Evolutionary conservation across 2,888 invertebrate genomes (phyloP).

Genomic region (Patella pellucida): DNA sequence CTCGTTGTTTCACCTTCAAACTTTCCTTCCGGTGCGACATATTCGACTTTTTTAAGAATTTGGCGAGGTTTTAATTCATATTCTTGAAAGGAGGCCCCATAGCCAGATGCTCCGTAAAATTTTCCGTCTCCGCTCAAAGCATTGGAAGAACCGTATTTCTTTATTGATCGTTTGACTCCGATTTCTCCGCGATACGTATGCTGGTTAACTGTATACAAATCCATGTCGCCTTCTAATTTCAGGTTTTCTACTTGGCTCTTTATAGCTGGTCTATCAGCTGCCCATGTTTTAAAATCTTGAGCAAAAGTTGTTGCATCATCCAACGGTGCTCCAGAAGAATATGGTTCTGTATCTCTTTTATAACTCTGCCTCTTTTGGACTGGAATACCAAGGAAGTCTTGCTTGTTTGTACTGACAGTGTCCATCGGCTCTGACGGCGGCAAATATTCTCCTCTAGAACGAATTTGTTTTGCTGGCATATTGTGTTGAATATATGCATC

Average conservation of each 20-base stretch:
- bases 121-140: conserved; percentile 30
- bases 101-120: conserved; percentile 25
- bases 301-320: conserved; percentile 43
- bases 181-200: conserved; percentile 25
- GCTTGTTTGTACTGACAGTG: conserved; percentile 53
- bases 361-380: conserved; percentile 37
- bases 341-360: conserved; percentile 34
- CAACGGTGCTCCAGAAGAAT: conserved; percentile 31
- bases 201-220: conserved; percentile 55
- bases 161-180: conserved; percentile 3
- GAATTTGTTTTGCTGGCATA: conserved; percentile 41
- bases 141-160: conserved; percentile 32
- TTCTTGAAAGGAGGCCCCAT: conserved; percentile 22
- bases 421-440: conserved; percentile 51
- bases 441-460: conserved; percentile 42
- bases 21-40: conserved; percentile 44
- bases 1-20: conserved; percentile 58
- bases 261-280: conserved; percentile 25
- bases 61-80: not conserved
- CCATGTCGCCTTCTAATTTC: conserved; percentile 58
- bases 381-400: conserved; percentile 19
- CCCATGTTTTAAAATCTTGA: conserved; percentile 43
- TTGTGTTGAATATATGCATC: conserved; percentile 58
- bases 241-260: conserved; percentile 33
- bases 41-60: conserved; percentile 17